Evolutionary conservation across 2,797 vertebrate genomes (phyloP).

Genomic region (Mastacembelus armatus): DNA sequence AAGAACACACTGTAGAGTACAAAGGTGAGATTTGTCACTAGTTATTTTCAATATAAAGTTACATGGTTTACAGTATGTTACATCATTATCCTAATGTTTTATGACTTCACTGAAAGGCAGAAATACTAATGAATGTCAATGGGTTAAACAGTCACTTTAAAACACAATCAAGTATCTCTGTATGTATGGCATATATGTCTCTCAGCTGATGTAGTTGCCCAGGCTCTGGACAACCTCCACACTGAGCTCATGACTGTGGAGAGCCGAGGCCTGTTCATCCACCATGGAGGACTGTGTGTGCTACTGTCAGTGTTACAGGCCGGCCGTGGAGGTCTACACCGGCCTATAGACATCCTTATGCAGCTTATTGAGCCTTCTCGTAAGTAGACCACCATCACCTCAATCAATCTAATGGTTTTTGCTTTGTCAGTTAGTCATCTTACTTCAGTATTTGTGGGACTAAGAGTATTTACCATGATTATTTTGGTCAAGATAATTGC

Average conservation of each 20-base stretch:
- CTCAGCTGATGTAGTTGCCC: conserved; percentile 89
- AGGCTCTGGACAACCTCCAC: conserved; percentile 84
- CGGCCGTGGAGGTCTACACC: conserved; percentile 80
- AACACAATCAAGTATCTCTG: neutral
- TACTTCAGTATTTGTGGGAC: too few relatives aligned
- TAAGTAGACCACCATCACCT: too few relatives aligned
- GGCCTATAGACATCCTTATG: conserved; percentile 87
- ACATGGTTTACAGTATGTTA: too few relatives aligned
- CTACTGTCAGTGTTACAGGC: conserved; percentile 83
- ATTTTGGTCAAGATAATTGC: too few relatives aligned
- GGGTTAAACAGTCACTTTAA: too few relatives aligned
- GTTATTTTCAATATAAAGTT: neutral
- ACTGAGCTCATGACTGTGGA: conserved; percentile 87
- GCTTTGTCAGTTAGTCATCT: too few relatives aligned
- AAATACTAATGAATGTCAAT: too few relatives aligned
- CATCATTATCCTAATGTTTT: neutral
- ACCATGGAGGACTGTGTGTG: conserved; percentile 83
- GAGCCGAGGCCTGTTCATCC: conserved; percentile 88
- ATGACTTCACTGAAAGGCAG: neutral
- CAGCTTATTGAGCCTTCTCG: conserved; percentile 88
- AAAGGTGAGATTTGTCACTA: neutral
- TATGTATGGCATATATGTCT: neutral
- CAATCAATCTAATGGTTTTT: too few relatives aligned
- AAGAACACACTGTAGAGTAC: neutral
- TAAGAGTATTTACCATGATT: too few relatives aligned